Percentiles rank a stretch among this genome's conserved stretches.
These are phyloP conservation scores for Sebastiscus tertius DNA, from an alignment of 2,797 vertebrate species.

Conservation along the genomic window DNA sequence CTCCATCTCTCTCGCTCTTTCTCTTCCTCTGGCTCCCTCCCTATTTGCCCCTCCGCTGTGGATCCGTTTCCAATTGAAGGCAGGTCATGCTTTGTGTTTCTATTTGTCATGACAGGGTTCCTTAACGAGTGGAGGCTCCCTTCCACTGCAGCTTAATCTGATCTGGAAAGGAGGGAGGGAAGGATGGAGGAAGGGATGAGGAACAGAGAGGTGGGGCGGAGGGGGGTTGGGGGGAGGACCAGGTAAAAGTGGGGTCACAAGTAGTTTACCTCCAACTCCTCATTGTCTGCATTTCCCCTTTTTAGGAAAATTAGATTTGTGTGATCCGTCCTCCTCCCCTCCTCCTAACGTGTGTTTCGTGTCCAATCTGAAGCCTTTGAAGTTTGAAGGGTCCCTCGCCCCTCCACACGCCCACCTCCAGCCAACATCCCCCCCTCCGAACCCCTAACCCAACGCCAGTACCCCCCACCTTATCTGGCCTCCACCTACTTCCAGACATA, in stretches of 20 bases:
- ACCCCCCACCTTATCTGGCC: conserved; percentile 60
- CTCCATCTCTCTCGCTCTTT: conserved; percentile 58
- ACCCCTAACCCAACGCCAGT: not conserved
- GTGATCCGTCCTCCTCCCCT: conserved; percentile 60
- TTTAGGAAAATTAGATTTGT: conserved; percentile 84
- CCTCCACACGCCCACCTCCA: conserved; percentile 49
- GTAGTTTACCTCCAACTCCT: conserved; percentile 80
- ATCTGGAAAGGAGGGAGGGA: conserved; percentile 67
- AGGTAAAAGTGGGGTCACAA: conserved; percentile 81
- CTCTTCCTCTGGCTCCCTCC: conserved; percentile 59
- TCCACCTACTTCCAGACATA: conserved; percentile 78
- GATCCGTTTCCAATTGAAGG: conserved; percentile 86
- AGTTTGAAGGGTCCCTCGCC: conserved; percentile 66
- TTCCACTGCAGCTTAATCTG: conserved; percentile 78
- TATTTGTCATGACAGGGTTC: conserved; percentile 85
- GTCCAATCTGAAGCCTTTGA: conserved; percentile 82
- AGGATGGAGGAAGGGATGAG: conserved; percentile 29
- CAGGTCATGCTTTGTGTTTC: conserved; percentile 85
- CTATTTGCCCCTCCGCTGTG: conserved; percentile 67
- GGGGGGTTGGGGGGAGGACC: conserved; percentile 40
- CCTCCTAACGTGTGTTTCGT: conserved; percentile 69
- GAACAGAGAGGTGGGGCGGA: conserved; percentile 11
- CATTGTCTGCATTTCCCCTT: conserved; percentile 78
- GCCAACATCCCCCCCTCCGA: not conserved
- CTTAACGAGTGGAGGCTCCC: conserved; percentile 74